Evolutionary conservation across 2,888 invertebrate genomes (phyloP).

Genomic region (Lydus trimaculatus): DNA sequence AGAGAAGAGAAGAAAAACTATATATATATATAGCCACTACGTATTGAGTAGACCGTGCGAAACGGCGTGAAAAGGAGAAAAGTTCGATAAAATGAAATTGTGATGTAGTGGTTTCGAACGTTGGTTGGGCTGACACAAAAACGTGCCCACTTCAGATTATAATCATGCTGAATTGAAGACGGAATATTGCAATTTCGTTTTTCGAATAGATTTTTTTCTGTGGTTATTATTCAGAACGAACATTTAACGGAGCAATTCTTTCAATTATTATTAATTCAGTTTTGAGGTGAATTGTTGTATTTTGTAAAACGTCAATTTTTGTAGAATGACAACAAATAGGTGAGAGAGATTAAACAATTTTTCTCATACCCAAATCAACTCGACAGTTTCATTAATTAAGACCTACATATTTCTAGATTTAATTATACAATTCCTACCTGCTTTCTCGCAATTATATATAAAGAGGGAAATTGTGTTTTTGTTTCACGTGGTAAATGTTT

Average conservation of each 20-base stretch:
- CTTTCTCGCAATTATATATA: no score
- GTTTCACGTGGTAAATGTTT: no score
- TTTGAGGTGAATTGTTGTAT: no score
- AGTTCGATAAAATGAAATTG: conserved; percentile 16
- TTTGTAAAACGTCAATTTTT: no score
- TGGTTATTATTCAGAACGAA: not conserved
- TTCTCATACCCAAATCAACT: no score
- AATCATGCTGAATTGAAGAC: conserved; percentile 6
- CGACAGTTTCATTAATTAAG: no score
- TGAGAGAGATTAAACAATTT: no score
- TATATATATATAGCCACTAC: not conserved
- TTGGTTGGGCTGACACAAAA: conserved; percentile 3
- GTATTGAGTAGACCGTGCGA: conserved; percentile 12
- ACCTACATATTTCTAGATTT: no score
- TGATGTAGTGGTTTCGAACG: conserved; percentile 13
- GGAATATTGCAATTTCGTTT: not conserved
- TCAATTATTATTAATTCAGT: not conserved
- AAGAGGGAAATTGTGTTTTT: no score
- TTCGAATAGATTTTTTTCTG: not conserved
- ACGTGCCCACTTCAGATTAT: conserved; percentile 16
- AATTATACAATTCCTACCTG: no score
- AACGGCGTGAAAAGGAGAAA: conserved; percentile 14
- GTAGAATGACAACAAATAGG: no score
- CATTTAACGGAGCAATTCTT: not conserved
- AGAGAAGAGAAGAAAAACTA: not conserved